Base-by-base conservation (phyloP, 2,797 vertebrate genomes). In the Sphaeramia orbicularis region DNA sequence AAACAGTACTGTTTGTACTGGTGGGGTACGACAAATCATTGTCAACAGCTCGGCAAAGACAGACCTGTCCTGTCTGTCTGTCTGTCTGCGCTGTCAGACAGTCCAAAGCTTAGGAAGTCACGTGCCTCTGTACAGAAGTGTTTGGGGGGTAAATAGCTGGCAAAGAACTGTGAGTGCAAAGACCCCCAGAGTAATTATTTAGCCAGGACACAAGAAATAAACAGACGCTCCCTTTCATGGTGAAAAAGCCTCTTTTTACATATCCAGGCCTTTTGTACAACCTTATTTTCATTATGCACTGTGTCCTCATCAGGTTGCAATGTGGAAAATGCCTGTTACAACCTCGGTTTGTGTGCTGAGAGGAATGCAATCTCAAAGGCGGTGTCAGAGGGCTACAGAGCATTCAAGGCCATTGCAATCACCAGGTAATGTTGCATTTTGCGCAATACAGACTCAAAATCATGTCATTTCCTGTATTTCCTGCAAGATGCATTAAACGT, bases 401-500 rank as follows among this genome's bases (percentile, higher is more conserved):
- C 79, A 2, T 99, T 99, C 92, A 94, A 66, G 70, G 96, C 96
- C 51, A 97, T 99, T 11, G 97, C 95, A 30, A 89, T 98, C 0
- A 42, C 95, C 78, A 96, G 96, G 97, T 98, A 82, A 82, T 1
- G 7, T 47, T 2, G 1, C 0, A 0, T 1, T 55, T 1, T 8
- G 1, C 18, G 1, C 11, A 37, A 21, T 15, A 37, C 7, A 24
- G 15, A 10, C 21, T 4, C 24, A 3, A 24, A 27, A 0, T 0
- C 8, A 1, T 32, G 30, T 3, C 10, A 1, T 32, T 37, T 3
- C 10, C 15, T 42, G 10, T 2, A 36, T 37, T 65, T 71, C 30
- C 14, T 4, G 0, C 32, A 7, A 40, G 8, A 40, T 1, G 19
- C 19, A 21, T 2, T 21, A 2, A 21, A 21, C 4, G 19, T 21